phyloP scores from a whole-genome alignment of 2,113 vertebrate genomes.

The Lates calcarifer region DNA sequence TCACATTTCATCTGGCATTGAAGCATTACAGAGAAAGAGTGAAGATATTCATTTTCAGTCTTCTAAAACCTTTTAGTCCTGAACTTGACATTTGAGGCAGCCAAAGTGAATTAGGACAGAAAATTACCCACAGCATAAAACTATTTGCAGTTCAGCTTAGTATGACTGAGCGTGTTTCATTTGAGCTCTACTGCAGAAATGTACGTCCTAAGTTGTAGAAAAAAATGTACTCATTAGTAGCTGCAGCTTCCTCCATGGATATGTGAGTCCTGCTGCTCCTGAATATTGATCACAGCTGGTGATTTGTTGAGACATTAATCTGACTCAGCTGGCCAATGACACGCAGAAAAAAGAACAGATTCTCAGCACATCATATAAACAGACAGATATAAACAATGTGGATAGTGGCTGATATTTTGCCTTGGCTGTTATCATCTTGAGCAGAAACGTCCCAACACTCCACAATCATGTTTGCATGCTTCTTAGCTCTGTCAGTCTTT shows the following conservation, averaged over 20 bases:
- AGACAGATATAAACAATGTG: neutral
- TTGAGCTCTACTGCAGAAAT: constrained; percentile 5
- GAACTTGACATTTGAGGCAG: neutral
- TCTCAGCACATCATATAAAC: neutral
- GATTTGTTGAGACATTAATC: constrained; percentile 18
- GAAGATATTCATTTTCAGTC: neutral
- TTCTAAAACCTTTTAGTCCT: neutral
- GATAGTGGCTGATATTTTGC: neutral
- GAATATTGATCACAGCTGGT: constrained; percentile 24
- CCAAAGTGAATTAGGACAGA: neutral
- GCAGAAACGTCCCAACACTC: constrained; percentile 9
- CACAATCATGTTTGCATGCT: neutral
- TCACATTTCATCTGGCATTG: too few relatives aligned
- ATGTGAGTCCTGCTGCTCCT: constrained; percentile 13
- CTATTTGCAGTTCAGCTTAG: constrained; percentile 14
- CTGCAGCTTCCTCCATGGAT: neutral
- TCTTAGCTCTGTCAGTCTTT: neutral
- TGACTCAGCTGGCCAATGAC: constrained; percentile 13
- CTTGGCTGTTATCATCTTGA: constrained; percentile 1
- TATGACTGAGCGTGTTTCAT: neutral
- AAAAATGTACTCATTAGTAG: neutral
- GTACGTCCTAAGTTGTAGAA: neutral
- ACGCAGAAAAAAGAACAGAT: constrained; percentile 1
- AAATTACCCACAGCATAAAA: neutral
- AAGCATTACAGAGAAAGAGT: too few relatives aligned